A percentile compares a stretch with the other conserved stretches of the same genome.
Conservation (phyloP, 2,113 vertebrate species). For the Cepphus grylle region DNA sequence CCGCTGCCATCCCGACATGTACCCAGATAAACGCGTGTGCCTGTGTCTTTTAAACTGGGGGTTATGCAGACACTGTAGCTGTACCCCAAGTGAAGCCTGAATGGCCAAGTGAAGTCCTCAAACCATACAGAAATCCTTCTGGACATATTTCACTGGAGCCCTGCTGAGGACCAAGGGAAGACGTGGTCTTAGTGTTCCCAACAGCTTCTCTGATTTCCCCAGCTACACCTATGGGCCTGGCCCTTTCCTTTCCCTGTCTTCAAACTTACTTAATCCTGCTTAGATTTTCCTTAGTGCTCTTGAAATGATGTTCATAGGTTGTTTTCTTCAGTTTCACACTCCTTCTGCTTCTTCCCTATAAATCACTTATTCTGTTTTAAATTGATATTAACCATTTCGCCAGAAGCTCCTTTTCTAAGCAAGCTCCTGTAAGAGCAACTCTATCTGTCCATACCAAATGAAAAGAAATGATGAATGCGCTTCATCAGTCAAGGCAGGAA, state of each 20-base stretch:
- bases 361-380: background rate
- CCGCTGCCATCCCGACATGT: background rate
- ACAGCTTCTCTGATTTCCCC: background rate
- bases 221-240: background rate
- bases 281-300: background rate
- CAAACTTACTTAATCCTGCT: background rate
- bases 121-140: background rate
- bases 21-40: rapidly evolving
- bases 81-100: background rate
- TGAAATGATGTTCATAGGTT: background rate
- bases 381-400: background rate
- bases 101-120: background rate
- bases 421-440: background rate
- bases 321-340: background rate
- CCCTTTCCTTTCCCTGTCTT: background rate
- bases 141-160: background rate
- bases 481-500: conserved; percentile 1
- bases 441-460: background rate
- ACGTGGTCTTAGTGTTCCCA: rapidly evolving
- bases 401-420: background rate
- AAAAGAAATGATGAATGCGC: conserved; percentile 2
- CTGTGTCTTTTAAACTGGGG: background rate
- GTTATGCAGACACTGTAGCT: background rate
- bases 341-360: background rate
- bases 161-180: background rate